phyloP scores from a whole-genome alignment of 2,113 vertebrate species.

The Triplophysa siluroides region DNA sequence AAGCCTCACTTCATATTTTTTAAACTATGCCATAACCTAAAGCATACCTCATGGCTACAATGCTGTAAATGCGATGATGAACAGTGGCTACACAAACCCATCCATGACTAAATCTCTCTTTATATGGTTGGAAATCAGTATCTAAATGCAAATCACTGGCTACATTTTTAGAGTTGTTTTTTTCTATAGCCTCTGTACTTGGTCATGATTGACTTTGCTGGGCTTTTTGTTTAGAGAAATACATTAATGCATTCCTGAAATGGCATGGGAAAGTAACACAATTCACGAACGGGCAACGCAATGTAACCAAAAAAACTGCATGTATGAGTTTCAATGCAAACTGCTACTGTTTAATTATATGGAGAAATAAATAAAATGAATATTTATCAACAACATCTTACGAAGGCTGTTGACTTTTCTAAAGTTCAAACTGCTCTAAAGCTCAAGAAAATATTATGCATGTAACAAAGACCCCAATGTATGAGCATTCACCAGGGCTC shows the following conservation, averaged over 20 bases:
- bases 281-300: background rate
- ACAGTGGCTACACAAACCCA: background rate
- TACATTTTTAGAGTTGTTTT: background rate
- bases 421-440: background rate
- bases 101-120: background rate
- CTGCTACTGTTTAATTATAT: background rate
- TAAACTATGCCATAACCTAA: constrained; percentile 16
- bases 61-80: constrained; percentile 21
- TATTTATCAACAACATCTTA: background rate
- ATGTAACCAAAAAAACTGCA: background rate
- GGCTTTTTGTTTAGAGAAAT: background rate
- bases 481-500: background rate
- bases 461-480: background rate
- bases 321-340: background rate
- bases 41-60: constrained; percentile 20
- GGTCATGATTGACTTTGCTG: background rate
- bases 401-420: too few relatives aligned
- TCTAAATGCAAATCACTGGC: background rate
- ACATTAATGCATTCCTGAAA: constrained; percentile 1
- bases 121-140: background rate
- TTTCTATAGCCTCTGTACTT: constrained; percentile 6
- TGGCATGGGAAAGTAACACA: background rate
- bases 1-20: constrained; percentile 14
- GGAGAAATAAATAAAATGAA: background rate
- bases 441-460: background rate